Base-by-base conservation (phyloP, 2,888 invertebrate species). In the Platycheirus albimanus region DNA sequence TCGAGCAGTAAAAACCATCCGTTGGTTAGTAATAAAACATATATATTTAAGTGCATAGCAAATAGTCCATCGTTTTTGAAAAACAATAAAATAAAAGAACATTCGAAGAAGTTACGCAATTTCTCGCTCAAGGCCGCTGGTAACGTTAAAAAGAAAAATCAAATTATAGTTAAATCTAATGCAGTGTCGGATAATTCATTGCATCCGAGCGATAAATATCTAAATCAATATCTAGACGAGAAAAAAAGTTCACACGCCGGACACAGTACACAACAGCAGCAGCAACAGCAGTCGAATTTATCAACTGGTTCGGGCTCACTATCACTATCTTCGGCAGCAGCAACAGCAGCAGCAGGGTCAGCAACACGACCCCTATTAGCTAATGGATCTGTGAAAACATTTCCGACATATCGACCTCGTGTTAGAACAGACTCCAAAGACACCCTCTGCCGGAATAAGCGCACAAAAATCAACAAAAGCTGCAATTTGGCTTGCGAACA, bases 41-140 rank as follows among this genome's bases (percentile, higher is more conserved):
- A 90, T 85, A 90, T 90, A 85, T 90, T 90, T 83, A 91, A 90
- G 88, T 90, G 90, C 86, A 89, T 91, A 49, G 89, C 90, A 24
- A 90, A 90, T 74, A 91, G 90, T 87, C 90, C 90, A 33, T 90
- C 90, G 85, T 90, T 90, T 85, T 86, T 91, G 70, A 89, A 89
- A 85, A 88, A 89, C 75, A 90, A 88, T 77, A 90, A 89, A 87
- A 87, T 91, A 86, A 91, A 90, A 87, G 90, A 90, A 83, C 90
- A 90, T 86, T 88, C 90, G 10, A 89, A 90, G 76, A 90, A 90
- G 85, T 85, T 91, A 75, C 87, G 90, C 63, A 91, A 91, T 85
- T 87, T 91, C 6, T 91, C 91, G 33, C 86, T 91, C 10, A 90
- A 89, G 74, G 88, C 89, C 20, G 87, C 89, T 74, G 88, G 88